Base-by-base conservation (phyloP, 2,888 invertebrate genomes). In the Habrosyne pyritoides region DNA sequence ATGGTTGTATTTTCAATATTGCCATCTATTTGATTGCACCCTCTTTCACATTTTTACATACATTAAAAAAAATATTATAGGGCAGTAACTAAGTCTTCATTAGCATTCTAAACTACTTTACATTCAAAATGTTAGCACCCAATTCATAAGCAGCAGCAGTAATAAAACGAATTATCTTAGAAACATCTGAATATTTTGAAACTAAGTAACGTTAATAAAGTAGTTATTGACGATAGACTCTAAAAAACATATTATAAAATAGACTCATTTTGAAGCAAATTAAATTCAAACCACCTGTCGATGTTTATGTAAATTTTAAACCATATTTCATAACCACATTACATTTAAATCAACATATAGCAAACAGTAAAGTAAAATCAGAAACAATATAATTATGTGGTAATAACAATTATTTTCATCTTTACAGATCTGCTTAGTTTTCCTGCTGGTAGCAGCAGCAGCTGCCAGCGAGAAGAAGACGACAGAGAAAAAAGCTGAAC, bases 391-490 rank as follows among this genome's bases (percentile, higher is more conserved):
- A 0, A 22, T 47, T 42, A 21, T 42, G 33, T 54, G 42, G n/a
- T 1, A 36, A 28, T 53, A 53, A 47, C 12, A 33, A 50, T 30
- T 22, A 4, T 59, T 49, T 53, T 59, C 52, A 57, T 74, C 71
- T 68, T 73, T 84, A 75, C 93, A 96, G 96, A 87, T 96, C 87
- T 94, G 94, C 87, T 90, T 95, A 91, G 94, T 94, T 89, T 93
- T 96, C 93, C 94, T 96, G 93, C 95, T 97, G 93, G 93, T 94
- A 91, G 96, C 95, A 85, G 95, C 95, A 77, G 96, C 94, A 72
- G 94, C 95, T 93, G 95, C 95, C 86, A 93, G 94, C 84, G 93
- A 94, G 93, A 94, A 95, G 93, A 94, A 94, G 84, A 84, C 89
- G 69, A 88, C 89, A 82, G 87, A 88, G 64, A 92, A 93, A 77